A percentile compares a stretch with the other conserved stretches of the same genome.
Conservation (phyloP, 2,797 vertebrate species). For the Pseudochirops cupreus region DNA sequence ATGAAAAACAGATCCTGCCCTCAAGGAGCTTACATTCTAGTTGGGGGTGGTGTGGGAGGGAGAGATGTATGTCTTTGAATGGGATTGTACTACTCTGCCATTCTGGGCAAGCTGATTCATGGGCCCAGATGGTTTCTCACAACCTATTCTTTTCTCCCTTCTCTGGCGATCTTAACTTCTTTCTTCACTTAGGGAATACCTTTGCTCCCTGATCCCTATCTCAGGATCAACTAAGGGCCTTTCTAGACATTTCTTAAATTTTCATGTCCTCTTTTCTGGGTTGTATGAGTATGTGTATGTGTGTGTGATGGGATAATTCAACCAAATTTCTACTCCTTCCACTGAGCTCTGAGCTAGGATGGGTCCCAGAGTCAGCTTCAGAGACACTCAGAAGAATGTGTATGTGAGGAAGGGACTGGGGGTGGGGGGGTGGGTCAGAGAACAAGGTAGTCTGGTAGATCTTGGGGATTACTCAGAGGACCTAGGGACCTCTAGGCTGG, state of each 20-base stretch:
- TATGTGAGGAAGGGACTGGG: background rate
- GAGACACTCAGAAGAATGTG: background rate
- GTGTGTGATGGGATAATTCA: background rate
- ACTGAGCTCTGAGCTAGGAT: background rate
- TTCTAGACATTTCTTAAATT: background rate
- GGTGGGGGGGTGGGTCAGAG: background rate
- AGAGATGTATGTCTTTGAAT: background rate
- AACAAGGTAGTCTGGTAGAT: background rate
- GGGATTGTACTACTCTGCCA: background rate
- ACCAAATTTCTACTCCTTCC: background rate
- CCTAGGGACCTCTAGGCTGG: background rate
- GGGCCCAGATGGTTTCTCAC: background rate
- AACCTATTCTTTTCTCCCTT: background rate
- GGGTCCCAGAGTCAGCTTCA: background rate
- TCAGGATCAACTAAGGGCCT: background rate
- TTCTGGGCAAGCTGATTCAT: background rate
- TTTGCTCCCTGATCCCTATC: background rate
- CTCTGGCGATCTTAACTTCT: background rate
- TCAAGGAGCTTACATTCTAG: too few relatives aligned
- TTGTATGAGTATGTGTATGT: background rate
- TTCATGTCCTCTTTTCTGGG: background rate
- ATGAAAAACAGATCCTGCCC: background rate
- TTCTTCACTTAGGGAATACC: background rate
- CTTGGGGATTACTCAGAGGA: rapidly evolving
- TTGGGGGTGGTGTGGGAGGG: too few relatives aligned